Base-by-base conservation (phyloP, 2,797 vertebrate genomes). In the Tokudaia muenninki region DNA sequence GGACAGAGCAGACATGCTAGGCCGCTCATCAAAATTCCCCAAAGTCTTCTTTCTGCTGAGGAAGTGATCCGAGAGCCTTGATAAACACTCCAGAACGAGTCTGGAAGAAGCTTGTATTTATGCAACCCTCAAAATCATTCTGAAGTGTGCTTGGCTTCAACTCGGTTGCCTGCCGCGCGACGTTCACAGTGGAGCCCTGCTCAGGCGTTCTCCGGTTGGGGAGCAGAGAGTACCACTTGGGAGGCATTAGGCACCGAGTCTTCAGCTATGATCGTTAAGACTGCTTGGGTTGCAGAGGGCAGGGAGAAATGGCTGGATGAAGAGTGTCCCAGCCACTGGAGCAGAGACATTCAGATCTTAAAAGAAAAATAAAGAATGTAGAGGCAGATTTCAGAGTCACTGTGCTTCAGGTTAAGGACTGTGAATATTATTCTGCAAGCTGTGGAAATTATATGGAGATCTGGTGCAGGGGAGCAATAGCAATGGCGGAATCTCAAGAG, bases 361-460 rank as follows among this genome's bases (percentile, higher is more conserved):
- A 52, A 52, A 52, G 3, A 41, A 52, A 52, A 52, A 52, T 52
- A 50, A 6, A 50, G 9, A 50, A 52, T 41, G 61, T 34, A 90
- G 34, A 91, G 63, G 44, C 29, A 57, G 16, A 12, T 72, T 96
- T 77, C 72, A 29, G 14, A 50, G 77, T 55, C 63, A 59, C 10
- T 80, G 17, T 12, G 90, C 50, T 74, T 57, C 87, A 77, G 67
- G 57, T 22, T 80, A 55, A 84, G 41, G 59, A 92, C 70, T 95
- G 70, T 90, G 61, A 65, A 63, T n/a, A 74, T 87, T 22, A 65
- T 84, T 96, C 65, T 90, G 37, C 87, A 92, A 92, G 70, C 44
- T 77, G 21, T 75, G 44, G 79, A 31, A 84, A 87, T 55, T 26
- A n/a, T 70, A 2, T 70, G 52, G 78, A 91, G 70, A 81, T 61